Evolutionary conservation across 2,113 vertebrate genomes (phyloP), one percentile per base, ranked within the genome.

Genomic region (Micronycteris hirsuta): DNA sequence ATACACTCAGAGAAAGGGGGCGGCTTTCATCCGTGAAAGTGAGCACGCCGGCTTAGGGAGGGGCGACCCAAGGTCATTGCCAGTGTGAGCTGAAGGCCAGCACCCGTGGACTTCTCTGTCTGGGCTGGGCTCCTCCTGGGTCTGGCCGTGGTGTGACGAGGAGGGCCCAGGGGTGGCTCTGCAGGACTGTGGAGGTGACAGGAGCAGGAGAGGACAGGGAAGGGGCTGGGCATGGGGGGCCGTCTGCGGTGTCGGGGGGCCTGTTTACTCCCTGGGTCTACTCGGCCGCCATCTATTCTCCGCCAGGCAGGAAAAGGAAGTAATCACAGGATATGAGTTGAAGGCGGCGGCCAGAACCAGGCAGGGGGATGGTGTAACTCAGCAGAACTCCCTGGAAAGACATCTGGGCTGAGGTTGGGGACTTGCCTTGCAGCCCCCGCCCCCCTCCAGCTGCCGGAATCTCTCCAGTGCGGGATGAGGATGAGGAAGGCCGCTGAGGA

Each of bases 191-290:
- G 28, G 33, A 54, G 67, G n/a, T 12, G 31, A n/a, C 0, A 19
- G 52, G 24, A n/a, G 49, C 28, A 16, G 41, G 16, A 47, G 56
- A n/a, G 15, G 43, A 43, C 67, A 33, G 33, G 36, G 28, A 15
- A 19, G 67, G 8, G 26, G n/a, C 9, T 2, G n/a, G 52, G 31
- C 15, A 7, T 1, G 9, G 54, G 3, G 11, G 24, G 1, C 4
- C 28, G 11, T 9, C 10, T 7, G 8, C 54, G 19, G 45, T 0
- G 15, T 16, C 0, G 0, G 10, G 10, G 65, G 9, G 70, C 24
- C n/a, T 33, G 26, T 54, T 12, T 5, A 4, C 54, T 70, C 67
- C 96, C 22, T 2, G 0, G 4, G 33, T 16, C 52, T 2, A 9
- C 45, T 52, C 19, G 90, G 54, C 33, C 49, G 12, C 0, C 5